A percentile compares a stretch with the other conserved stretches of the same genome.
Evolutionary conservation across 2,113 vertebrate species (phyloP).

Genomic region (Marmota monax): DNA sequence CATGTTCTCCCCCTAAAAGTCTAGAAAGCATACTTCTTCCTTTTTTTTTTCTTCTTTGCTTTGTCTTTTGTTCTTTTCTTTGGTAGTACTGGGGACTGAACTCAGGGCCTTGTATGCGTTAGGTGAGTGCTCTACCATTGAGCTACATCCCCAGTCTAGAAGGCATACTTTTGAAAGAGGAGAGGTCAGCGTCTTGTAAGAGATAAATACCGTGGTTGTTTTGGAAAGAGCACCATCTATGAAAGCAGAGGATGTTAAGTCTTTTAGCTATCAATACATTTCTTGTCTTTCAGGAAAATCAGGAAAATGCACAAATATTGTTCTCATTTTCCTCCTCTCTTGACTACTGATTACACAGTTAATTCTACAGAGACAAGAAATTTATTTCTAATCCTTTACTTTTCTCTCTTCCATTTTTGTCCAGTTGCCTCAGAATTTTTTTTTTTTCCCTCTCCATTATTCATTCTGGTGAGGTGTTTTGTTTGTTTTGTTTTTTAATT

Average conservation of each 20-base stretch:
- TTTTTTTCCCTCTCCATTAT: not conserved
- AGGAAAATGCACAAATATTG: not conserved
- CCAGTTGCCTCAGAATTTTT: not conserved
- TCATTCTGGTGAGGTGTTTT: no score
- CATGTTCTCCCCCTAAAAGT: not conserved
- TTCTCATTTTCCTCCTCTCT: not conserved
- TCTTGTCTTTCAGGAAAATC: not conserved
- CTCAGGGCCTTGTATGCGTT: no score
- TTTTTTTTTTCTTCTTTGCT: no score
- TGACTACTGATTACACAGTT: not conserved
- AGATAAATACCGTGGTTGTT: slow-evolving; percentile 1
- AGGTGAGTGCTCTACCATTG: no score
- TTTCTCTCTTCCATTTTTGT: not conserved
- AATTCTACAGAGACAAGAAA: not conserved
- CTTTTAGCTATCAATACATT: not conserved
- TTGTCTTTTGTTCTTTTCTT: no score
- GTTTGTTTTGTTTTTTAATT: no score
- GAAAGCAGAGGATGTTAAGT: not conserved
- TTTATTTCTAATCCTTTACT: not conserved
- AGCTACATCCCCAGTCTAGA: not conserved
- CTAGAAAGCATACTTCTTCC: not conserved
- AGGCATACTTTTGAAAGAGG: slow-evolving; percentile 11
- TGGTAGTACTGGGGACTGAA: no score
- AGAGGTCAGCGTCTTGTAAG: not conserved
- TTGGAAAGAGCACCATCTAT: not conserved